These are phyloP conservation scores for Erebia epiphron DNA, from an alignment of 2,888 invertebrate genomes.

Conservation along the genomic window DNA sequence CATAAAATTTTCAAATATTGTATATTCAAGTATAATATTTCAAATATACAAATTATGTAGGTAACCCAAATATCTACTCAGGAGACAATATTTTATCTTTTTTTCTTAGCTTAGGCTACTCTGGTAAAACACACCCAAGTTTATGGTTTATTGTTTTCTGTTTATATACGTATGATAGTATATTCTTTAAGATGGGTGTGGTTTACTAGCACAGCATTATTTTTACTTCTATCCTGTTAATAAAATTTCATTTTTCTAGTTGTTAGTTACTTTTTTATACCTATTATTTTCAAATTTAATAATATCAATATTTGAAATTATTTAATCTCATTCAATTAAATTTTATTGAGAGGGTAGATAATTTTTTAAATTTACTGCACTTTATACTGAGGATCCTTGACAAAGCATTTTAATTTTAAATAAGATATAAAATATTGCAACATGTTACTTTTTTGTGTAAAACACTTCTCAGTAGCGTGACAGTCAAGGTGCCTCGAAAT, in stretches of 20 bases:
- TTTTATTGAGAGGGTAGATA: conserved; percentile 64
- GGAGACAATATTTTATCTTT: conserved; percentile 59
- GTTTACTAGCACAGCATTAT: conserved; percentile 78
- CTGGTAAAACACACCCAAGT: conserved; percentile 70
- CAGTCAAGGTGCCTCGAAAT: conserved; percentile 76
- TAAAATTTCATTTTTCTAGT: conserved; percentile 34
- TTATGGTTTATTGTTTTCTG: conserved; percentile 35
- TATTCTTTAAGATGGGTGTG: conserved; percentile 53
- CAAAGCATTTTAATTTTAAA: conserved; percentile 19
- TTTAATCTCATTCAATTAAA: conserved; percentile 23
- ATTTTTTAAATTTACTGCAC: conserved; percentile 79
- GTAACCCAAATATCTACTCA: conserved; percentile 53
- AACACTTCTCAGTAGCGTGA: neutral
- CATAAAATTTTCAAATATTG: conserved; percentile 54
- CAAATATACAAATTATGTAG: conserved; percentile 46
- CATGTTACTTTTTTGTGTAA: neutral
- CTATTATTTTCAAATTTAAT: neutral
- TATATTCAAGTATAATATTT: conserved; percentile 56
- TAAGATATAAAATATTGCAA: conserved; percentile 2
- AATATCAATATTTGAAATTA: conserved; percentile 13
- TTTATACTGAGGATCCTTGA: conserved; percentile 78
- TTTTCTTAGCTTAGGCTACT: conserved; percentile 79
- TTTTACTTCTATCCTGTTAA: conserved; percentile 67
- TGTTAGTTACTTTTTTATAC: conserved; percentile 22
- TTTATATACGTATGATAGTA: conserved; percentile 20